Evolutionary conservation across 2,113 vertebrate species (phyloP), one percentile per base, ranked within the genome.

Genomic region (Cepphus grylle): DNA sequence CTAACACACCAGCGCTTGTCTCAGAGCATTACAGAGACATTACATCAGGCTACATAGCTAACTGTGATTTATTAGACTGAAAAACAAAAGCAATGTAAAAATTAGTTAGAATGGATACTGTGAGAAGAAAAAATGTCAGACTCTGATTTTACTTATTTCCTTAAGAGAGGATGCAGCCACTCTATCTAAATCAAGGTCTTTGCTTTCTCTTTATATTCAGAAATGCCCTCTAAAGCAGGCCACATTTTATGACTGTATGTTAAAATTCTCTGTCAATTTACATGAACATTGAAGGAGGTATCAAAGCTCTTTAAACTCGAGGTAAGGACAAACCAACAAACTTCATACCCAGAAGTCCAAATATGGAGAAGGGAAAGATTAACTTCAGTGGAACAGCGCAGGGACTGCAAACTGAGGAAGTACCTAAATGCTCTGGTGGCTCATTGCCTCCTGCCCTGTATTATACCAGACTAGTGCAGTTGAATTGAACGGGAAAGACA

Each of bases 341-440:
- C n/a, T 47, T 4, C 36, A 69, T 26, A 8, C 5, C 15, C 0
- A 0, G 38, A 53, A 61, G 7, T 42, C 71, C 50, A 40, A 22
- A 17, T 29, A 6, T 3, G 7, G 70, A 69, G 66, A 91, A 52
- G 12, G n/a, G 16, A 53, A 76, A 40, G 20, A 14, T 49, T 79
- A 69, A 88, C 29, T 90, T 15, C 62, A 30, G 0, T 27, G 74
- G 61, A 87, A 77, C 8, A 32, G 30, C n/a, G 53, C 36, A 65
- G 58, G 47, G 29, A 42, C 59, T 78, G 67, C 26, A 83, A 66
- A 42, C 42, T 63, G 62, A 50, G 58, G 32, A 56, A 78, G 13
- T 55, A 25, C 10, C 84, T 62, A 83, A 66, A 65, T 62, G 59
- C 10, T 74, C 50, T 62, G 70, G 52, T 49, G 70, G 78, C 67